Percentiles rank a stretch among this genome's conserved stretches.
Evolutionary conservation across 2,113 vertebrate genomes (phyloP).

Genomic region (Herpailurus yagouaroundi): DNA sequence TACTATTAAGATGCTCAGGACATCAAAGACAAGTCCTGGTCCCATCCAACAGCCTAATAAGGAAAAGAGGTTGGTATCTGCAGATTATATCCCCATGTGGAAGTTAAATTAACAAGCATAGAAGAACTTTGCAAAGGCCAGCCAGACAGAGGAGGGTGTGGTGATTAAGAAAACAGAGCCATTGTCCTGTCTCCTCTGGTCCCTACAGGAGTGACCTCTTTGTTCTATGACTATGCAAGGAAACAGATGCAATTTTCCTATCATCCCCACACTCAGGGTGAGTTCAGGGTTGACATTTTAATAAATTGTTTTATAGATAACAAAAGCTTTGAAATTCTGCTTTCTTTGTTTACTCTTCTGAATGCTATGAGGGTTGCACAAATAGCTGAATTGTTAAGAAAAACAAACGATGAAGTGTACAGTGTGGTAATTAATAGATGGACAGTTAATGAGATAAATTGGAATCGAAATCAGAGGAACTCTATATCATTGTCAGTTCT

Average conservation of each 20-base stretch:
- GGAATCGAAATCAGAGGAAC: not conserved
- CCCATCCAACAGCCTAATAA: not conserved
- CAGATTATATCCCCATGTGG: not conserved
- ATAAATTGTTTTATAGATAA: slow-evolving; percentile 51
- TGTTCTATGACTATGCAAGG: not conserved
- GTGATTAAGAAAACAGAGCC: not conserved
- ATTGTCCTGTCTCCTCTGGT: not conserved
- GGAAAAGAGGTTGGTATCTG: not conserved
- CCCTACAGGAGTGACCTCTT: not conserved
- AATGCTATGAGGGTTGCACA: not conserved
- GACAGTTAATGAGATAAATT: not conserved
- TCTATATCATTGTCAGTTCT: not conserved
- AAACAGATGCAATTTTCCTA: slow-evolving; percentile 26
- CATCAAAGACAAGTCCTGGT: not conserved
- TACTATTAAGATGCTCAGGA: not conserved
- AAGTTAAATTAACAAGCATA: not conserved
- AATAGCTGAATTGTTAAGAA: not conserved
- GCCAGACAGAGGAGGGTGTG: not conserved
- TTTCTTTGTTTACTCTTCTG: not conserved
- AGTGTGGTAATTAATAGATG: not conserved
- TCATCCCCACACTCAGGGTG: not conserved
- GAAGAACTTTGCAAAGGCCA: not conserved
- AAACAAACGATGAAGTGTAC: not conserved
- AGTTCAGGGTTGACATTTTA: slow-evolving; percentile 30
- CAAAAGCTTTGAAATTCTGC: slow-evolving; percentile 34